Percentiles rank a stretch among this genome's conserved stretches.
phyloP scores from a whole-genome alignment of 2,888 invertebrate species.

The Polydrusus tereticollis region DNA sequence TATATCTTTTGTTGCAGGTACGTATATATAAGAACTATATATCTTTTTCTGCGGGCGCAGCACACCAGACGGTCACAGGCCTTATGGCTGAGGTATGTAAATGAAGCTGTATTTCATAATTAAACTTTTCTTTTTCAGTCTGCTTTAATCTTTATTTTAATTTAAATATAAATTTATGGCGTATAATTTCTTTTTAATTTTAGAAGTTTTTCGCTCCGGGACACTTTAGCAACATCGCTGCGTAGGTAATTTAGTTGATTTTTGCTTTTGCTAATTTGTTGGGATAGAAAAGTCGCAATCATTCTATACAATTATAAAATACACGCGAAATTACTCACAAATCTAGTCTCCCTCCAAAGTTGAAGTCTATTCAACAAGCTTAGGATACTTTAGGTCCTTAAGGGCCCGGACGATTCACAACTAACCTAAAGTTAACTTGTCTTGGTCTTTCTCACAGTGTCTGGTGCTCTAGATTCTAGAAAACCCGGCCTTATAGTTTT shows the following conservation, averaged over 20 bases:
- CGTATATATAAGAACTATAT: conserved; percentile 34
- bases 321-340: not conserved
- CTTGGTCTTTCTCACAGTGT: no score
- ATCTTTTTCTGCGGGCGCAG: conserved; percentile 27
- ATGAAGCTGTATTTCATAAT: conserved; percentile 49
- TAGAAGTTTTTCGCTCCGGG: conserved; percentile 25
- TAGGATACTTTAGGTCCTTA: no score
- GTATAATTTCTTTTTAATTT: conserved; percentile 47
- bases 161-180: conserved; percentile 50
- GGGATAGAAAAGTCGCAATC: not conserved
- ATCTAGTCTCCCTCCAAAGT: no score
- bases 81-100: conserved; percentile 45
- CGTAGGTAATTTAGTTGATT: conserved; percentile 1
- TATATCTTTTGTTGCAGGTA: conserved; percentile 32
- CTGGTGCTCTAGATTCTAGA: no score
- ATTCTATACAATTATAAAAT: not conserved
- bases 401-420: no score
- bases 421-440: no score
- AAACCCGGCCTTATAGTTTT: no score
- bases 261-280: conserved; percentile 6
- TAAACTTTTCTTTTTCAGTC: conserved; percentile 42
- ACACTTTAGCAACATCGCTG: conserved; percentile 12
- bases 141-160: conserved; percentile 49
- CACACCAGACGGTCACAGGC: conserved; percentile 28
- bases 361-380: no score